Conservation (phyloP, 2,888 invertebrate genomes). For the Nomada goodeniana region DNA sequence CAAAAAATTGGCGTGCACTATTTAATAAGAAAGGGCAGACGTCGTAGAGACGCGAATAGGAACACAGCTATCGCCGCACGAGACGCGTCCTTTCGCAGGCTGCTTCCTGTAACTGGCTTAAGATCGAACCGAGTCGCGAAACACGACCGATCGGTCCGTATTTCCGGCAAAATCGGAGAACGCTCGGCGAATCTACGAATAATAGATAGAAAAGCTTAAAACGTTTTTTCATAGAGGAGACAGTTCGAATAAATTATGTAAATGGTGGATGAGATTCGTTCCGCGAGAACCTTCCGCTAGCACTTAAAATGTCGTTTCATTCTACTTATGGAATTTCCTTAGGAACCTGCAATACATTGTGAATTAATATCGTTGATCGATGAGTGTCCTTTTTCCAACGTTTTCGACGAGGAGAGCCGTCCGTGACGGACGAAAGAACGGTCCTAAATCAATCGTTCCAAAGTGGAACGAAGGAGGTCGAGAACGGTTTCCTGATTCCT, state of each 20-base stretch:
- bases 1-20: slow-evolving; percentile 46
- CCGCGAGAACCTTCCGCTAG: no score
- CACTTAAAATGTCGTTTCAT: neutral
- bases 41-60: neutral
- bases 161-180: neutral
- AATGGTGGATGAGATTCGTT: no score
- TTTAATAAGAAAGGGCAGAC: slow-evolving; percentile 32
- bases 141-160: neutral
- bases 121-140: neutral
- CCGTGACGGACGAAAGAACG: neutral
- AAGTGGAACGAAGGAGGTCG: neutral
- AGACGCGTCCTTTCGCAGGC: slow-evolving; percentile 3
- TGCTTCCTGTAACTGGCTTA: neutral
- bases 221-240: neutral
- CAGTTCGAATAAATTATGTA: no score
- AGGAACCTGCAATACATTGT: neutral
- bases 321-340: slow-evolving; percentile 5
- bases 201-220: neutral
- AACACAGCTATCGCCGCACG: neutral
- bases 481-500: slow-evolving; percentile 19
- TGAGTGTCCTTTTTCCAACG: neutral
- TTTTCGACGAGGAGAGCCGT: no score
- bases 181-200: no score
- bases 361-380: slow-evolving; percentile 15
- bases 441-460: slow-evolving; percentile 10